Conservation (phyloP, 2,797 vertebrate species). For the Heterohyrax brucei region DNA sequence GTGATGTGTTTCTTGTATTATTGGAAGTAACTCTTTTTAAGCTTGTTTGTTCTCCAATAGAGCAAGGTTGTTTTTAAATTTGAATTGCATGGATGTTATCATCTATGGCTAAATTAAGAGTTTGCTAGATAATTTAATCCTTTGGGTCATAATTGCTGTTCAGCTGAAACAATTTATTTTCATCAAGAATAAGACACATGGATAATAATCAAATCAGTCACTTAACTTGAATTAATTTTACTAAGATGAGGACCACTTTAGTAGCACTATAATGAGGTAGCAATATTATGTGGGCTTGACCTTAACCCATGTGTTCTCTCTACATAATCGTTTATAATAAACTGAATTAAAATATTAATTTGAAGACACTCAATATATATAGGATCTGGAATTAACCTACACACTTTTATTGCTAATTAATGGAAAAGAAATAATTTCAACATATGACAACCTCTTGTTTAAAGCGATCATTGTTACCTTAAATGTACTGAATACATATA, state of each 20-base stretch:
- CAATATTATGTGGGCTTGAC: background rate
- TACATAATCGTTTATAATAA: slow-evolving; percentile 8
- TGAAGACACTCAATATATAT: background rate
- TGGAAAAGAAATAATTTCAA: slow-evolving; percentile 43
- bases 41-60: background rate
- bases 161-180: slow-evolving; percentile 7
- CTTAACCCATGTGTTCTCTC: background rate
- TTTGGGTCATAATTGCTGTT: background rate
- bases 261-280: background rate
- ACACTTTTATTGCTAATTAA: slow-evolving; percentile 21
- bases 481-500: background rate
- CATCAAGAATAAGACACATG: slow-evolving; percentile 30
- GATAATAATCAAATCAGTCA: slow-evolving; percentile 4
- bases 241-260: background rate
- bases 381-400: background rate
- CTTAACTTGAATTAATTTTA: slow-evolving; percentile 23
- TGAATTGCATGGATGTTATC: background rate
- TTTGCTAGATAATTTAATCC: slow-evolving; percentile 36
- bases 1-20: background rate
- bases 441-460: background rate
- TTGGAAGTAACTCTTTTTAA: background rate
- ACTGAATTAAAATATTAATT: slow-evolving; percentile 40
- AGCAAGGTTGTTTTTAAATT: slow-evolving; percentile 46
- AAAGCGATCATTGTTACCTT: slow-evolving; percentile 36
- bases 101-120: background rate